A percentile compares a stretch with the other conserved stretches of the same genome.
These are phyloP conservation scores for Hirundo rustica DNA, from an alignment of 2,797 vertebrate species.

Conservation along the genomic window DNA sequence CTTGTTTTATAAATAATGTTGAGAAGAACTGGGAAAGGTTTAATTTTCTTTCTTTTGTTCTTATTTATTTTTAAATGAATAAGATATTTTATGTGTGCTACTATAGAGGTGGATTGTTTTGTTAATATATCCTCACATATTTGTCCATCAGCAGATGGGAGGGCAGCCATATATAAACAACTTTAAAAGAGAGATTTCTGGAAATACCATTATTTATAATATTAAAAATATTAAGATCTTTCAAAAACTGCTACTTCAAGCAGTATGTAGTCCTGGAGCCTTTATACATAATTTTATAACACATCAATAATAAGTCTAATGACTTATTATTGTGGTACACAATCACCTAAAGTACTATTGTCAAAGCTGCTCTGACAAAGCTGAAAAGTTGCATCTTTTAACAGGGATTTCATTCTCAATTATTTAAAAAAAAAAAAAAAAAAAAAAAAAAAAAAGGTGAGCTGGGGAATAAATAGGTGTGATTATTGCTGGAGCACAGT, in stretches of 20 bases:
- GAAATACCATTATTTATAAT: neutral
- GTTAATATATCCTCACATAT: neutral
- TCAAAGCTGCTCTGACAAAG: neutral
- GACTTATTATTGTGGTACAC: neutral
- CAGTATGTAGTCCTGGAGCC: neutral
- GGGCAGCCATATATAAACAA: neutral
- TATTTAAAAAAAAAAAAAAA: fast-evolving
- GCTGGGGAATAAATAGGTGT: neutral
- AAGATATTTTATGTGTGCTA: too few species aligned
- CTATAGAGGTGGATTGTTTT: neutral
- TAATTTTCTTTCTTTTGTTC: too few species aligned
- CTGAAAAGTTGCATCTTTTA: neutral
- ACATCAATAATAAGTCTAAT: neutral
- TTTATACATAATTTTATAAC: neutral
- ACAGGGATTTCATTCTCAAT: neutral
- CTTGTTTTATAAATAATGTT: neutral
- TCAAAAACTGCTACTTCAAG: neutral
- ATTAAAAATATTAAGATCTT: neutral
- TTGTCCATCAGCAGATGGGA: neutral
- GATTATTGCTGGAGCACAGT: neutral
- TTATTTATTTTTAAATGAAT: too few species aligned
- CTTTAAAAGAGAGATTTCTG: neutral
- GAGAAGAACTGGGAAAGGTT: too few species aligned
- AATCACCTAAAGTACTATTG: neutral
- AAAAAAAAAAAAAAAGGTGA: fast-evolving